A percentile compares a stretch with the other conserved stretches of the same genome.
Conservation (phyloP, 30 jellyfish, hydroid and myxozoan species). For the Sanderia malayensis region DNA sequence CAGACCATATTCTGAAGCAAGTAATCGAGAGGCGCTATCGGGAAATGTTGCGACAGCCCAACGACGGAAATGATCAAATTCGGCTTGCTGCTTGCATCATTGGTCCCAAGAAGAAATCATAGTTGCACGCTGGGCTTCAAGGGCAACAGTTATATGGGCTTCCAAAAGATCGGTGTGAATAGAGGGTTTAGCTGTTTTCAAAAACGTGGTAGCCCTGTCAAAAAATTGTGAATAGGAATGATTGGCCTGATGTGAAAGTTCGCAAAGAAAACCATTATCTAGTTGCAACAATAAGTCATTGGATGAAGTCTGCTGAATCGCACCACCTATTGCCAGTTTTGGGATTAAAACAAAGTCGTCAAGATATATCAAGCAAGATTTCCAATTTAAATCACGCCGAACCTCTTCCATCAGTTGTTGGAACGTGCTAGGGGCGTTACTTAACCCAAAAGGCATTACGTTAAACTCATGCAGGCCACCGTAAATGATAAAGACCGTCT, state of each 20-base stretch:
- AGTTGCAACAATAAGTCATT: neutral
- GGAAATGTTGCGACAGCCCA: neutral
- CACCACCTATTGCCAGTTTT: neutral
- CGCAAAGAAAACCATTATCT: neutral
- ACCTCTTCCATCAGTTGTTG: too few relatives aligned
- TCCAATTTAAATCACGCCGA: too few relatives aligned
- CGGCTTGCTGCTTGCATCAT: neutral
- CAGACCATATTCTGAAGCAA: neutral
- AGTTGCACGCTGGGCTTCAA: neutral
- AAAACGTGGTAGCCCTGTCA: neutral
- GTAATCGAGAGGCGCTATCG: neutral
- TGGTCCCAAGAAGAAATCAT: neutral
- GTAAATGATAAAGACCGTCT: too few relatives aligned
- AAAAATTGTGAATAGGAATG: neutral
- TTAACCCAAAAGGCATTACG: too few relatives aligned
- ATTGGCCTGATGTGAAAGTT: neutral
- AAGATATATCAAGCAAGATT: too few relatives aligned
- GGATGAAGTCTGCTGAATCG: neutral
- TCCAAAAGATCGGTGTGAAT: neutral
- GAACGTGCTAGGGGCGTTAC: too few relatives aligned
- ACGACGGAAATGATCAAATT: neutral
- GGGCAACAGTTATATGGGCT: neutral
- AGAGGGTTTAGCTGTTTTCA: neutral
- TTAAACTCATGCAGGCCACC: too few relatives aligned
- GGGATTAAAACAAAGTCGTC: neutral